These are phyloP conservation scores for Ladona fulva DNA, from an alignment of 1,140 invertebrate genomes.

Conservation along the genomic window DNA sequence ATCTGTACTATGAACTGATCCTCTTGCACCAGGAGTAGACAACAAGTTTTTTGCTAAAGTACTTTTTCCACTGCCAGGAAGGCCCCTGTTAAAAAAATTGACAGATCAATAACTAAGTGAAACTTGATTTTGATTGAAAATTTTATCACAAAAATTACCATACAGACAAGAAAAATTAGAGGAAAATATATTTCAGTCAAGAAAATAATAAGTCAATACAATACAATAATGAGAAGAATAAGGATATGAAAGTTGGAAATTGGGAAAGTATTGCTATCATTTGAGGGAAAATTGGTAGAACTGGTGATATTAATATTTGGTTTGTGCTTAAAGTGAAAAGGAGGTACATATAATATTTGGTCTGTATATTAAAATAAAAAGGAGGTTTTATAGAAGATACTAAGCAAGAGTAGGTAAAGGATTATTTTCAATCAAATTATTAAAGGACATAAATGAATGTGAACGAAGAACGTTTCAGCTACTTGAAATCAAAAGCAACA, in stretches of 20 bases:
- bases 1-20: conserved; percentile 55
- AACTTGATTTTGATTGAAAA: not conserved
- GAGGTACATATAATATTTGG: too few relatives aligned
- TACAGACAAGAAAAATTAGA: not conserved
- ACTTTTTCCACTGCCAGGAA: conserved; percentile 74
- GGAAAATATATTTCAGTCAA: not conserved
- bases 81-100: conserved; percentile 42
- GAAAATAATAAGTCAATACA: not conserved
- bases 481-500: too few relatives aligned
- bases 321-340: too few relatives aligned
- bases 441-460: too few relatives aligned
- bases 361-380: too few relatives aligned
- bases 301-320: too few relatives aligned
- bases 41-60: conserved; percentile 51
- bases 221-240: not conserved
- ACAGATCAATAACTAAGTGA: not conserved
- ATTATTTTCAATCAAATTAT: too few relatives aligned
- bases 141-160: not conserved
- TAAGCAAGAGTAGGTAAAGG: too few relatives aligned
- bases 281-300: too few relatives aligned
- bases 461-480: too few relatives aligned
- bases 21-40: conserved; percentile 33
- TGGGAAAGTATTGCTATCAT: too few relatives aligned
- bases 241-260: not conserved
- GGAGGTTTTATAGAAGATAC: too few relatives aligned